Conservation (phyloP, 2,888 invertebrate genomes). For the Cryptus armator region DNA sequence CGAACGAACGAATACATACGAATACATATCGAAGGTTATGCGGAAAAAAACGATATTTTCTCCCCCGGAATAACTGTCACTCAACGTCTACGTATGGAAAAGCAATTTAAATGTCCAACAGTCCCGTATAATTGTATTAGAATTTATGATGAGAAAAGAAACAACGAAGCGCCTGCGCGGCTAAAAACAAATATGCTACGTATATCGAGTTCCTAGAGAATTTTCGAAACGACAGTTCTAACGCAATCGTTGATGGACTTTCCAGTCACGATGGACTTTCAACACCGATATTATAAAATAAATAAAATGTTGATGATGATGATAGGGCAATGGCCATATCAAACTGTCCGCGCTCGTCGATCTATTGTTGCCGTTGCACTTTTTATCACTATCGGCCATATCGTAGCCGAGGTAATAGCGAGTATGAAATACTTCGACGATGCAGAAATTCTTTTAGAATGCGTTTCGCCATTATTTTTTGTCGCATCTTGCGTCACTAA, state of each 20-base stretch:
- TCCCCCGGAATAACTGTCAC: neutral
- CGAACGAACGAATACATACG: neutral
- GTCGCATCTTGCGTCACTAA: neutral
- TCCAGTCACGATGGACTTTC: constrained; percentile 42
- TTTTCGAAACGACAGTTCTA: neutral
- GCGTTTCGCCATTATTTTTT: neutral
- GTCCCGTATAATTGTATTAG: neutral
- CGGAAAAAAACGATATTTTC: neutral
- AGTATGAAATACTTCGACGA: constrained; percentile 29
- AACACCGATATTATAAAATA: constrained; percentile 34
- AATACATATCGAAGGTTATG: neutral
- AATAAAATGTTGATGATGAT: constrained; percentile 30
- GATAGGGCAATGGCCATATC: constrained; percentile 55
- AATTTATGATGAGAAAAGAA: neutral
- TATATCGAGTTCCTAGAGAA: neutral
- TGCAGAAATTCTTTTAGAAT: constrained; percentile 27
- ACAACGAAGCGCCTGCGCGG: neutral
- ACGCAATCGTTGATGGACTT: neutral
- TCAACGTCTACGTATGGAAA: neutral
- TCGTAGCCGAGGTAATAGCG: constrained; percentile 20
- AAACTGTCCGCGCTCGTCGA: constrained; percentile 6
- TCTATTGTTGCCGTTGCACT: neutral
- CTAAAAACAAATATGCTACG: neutral
- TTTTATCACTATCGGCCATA: constrained; percentile 1
- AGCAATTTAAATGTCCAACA: neutral